These are phyloP conservation scores for Dromiciops gliroides DNA, from an alignment of 2,113 vertebrate species.

Conservation along the genomic window DNA sequence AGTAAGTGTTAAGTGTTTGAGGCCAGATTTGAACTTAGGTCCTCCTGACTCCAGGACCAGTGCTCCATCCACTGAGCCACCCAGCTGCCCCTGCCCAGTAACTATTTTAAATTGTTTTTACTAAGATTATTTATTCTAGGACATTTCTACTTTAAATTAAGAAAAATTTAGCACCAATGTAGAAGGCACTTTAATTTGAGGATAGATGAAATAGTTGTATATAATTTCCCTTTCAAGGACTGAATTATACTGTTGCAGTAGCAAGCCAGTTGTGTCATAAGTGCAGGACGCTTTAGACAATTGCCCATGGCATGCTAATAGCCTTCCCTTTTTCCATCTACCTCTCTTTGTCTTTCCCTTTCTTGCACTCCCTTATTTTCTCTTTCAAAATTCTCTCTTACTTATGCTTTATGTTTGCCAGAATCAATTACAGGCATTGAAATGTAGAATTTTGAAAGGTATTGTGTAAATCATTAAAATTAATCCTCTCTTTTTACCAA, in stretches of 20 bases:
- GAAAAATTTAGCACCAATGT: constrained; percentile 18
- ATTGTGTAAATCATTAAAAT: neutral
- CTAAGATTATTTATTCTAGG: neutral
- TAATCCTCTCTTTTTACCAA: neutral
- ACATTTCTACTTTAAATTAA: constrained; percentile 37
- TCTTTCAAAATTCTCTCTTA: neutral
- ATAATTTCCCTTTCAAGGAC: constrained; percentile 27
- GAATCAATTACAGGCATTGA: neutral
- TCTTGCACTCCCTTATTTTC: neutral
- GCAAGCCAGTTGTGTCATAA: neutral
- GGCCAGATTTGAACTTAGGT: too few relatives aligned
- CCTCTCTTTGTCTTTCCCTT: neutral
- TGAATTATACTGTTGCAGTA: neutral
- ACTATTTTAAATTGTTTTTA: too few relatives aligned
- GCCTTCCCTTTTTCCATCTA: neutral
- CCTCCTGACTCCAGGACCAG: too few relatives aligned
- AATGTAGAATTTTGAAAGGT: neutral
- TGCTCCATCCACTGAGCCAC: too few relatives aligned
- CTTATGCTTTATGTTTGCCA: neutral
- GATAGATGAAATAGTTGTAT: neutral
- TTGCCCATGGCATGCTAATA: neutral
- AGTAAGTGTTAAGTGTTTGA: too few relatives aligned
- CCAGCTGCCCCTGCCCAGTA: too few relatives aligned
- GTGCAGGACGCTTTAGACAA: neutral
- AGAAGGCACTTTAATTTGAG: neutral